Conservation (phyloP, 2,888 invertebrate genomes). For the Meloe dianella region DNA sequence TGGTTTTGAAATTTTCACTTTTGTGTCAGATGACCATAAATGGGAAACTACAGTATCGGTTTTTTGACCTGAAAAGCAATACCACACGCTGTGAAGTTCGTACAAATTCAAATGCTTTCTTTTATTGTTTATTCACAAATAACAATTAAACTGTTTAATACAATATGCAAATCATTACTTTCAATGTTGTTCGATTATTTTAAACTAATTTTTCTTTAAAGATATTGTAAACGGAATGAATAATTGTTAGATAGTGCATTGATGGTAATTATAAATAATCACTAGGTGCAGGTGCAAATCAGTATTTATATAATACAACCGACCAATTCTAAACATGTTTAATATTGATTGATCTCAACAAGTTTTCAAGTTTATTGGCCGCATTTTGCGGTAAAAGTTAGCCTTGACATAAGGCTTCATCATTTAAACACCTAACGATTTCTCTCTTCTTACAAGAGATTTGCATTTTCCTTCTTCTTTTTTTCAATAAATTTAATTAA, state of each 20-base stretch:
- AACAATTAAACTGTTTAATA: background rate
- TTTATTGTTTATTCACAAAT: background rate
- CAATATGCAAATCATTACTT: background rate
- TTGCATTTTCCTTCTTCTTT: background rate
- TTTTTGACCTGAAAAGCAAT: background rate
- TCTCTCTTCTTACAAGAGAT: background rate
- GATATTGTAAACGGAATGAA: background rate
- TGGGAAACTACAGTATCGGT: background rate
- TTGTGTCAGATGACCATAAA: slow-evolving; percentile 9
- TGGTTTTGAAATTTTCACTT: slow-evolving; percentile 1
- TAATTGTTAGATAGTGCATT: background rate
- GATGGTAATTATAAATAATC: slow-evolving; percentile 1
- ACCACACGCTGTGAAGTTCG: too few species aligned
- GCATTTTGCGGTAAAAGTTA: slow-evolving; percentile 4
- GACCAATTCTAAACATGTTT: slow-evolving; percentile 6
- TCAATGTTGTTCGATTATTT: background rate
- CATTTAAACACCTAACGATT: background rate
- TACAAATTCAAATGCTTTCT: background rate
- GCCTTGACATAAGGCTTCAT: background rate
- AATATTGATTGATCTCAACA: background rate
- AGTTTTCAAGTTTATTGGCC: slow-evolving; percentile 5
- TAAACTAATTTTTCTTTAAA: background rate
- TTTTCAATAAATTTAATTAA: too few species aligned
- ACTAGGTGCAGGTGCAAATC: slow-evolving; percentile 26
- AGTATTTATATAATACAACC: slow-evolving; percentile 14